Percentiles rank a stretch among this genome's conserved stretches.
Conservation (phyloP, 2,888 invertebrate genomes). For the Linnaemya vulpina region DNA sequence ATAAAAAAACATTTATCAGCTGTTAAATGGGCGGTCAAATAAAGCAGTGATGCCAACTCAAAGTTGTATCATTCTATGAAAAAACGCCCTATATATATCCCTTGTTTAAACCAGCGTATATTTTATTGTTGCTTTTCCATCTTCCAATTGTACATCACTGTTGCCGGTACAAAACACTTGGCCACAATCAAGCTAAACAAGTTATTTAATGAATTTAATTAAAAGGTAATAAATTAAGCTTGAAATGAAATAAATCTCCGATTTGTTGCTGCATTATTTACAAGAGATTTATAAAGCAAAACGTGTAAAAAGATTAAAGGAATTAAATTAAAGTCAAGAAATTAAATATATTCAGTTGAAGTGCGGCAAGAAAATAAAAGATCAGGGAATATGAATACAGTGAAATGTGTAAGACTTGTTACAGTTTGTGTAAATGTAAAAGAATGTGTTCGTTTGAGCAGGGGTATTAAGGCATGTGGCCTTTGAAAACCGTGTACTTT, state of each 20-base stretch:
- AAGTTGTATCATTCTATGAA: too few relatives aligned
- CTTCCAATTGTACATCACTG: not conserved
- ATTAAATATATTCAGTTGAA: not conserved
- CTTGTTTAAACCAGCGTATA: not conserved
- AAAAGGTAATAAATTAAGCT: constrained; percentile 36
- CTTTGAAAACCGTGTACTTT: too few relatives aligned
- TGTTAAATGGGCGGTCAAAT: too few relatives aligned
- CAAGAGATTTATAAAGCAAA: not conserved
- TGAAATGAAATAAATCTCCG: constrained; percentile 38
- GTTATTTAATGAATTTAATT: constrained; percentile 2
- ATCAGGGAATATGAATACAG: too few relatives aligned
- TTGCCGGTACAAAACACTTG: not conserved
- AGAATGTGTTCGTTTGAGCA: too few relatives aligned
- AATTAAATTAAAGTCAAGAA: constrained; percentile 1
- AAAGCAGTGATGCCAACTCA: too few relatives aligned
- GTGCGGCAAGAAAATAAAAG: too few relatives aligned
- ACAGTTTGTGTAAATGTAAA: too few relatives aligned
- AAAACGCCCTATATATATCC: not conserved
- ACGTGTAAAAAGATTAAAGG: not conserved
- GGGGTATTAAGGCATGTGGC: too few relatives aligned
- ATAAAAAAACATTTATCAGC: too few relatives aligned
- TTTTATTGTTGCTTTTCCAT: not conserved
- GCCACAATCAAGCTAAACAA: not conserved
- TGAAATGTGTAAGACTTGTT: too few relatives aligned
- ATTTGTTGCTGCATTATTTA: constrained; percentile 9